phyloP scores from a whole-genome alignment of 2,113 vertebrate genomes.

The Cavia porcellus region DNA sequence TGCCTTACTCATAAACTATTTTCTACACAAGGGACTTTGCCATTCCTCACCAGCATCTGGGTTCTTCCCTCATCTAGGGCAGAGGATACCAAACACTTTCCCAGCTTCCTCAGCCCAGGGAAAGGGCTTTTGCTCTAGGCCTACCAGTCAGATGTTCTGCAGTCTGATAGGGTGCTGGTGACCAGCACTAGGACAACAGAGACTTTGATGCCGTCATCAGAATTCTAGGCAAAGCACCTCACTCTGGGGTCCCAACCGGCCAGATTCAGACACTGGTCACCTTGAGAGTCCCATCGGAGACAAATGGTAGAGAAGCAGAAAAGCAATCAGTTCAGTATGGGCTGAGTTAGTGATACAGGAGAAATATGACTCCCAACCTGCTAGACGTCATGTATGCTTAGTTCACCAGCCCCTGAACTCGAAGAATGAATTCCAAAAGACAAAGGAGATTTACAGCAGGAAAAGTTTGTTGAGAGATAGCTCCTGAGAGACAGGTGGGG shows the following conservation, averaged over 20 bases:
- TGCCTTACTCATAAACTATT: background rate
- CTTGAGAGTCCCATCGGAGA: background rate
- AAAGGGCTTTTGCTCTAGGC: background rate
- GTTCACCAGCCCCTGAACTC: background rate
- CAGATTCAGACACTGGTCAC: background rate
- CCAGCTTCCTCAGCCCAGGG: background rate
- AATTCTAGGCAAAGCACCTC: background rate
- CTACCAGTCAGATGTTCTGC: background rate
- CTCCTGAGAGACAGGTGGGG: background rate
- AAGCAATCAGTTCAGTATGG: background rate
- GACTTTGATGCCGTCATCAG: background rate
- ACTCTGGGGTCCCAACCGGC: background rate
- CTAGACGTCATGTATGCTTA: background rate
- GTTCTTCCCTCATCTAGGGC: background rate
- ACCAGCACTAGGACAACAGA: background rate
- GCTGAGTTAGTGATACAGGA: background rate
- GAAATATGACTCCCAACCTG: background rate
- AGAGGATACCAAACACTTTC: background rate
- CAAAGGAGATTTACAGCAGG: background rate
- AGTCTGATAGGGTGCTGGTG: background rate
- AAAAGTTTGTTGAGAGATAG: background rate
- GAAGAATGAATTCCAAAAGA: background rate
- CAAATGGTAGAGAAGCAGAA: background rate
- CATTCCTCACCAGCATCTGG: background rate
- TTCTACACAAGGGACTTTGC: background rate